Evolutionary conservation across 1,140 invertebrate genomes (phyloP).

Genomic region (Bombus waltoni): DNA sequence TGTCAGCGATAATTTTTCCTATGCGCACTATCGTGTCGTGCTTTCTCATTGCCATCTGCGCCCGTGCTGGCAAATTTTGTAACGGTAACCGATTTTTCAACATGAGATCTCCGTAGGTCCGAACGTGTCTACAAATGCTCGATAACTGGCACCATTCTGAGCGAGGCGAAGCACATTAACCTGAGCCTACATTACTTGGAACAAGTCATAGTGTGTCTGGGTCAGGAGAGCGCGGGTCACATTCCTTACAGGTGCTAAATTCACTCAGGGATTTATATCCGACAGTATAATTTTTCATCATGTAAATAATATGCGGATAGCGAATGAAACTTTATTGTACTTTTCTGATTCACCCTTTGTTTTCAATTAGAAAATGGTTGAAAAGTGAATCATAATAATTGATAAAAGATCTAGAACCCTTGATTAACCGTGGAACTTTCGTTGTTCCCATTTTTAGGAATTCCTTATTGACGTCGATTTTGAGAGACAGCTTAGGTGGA

Average conservation of each 20-base stretch:
- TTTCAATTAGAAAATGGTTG: neutral
- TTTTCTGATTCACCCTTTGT: neutral
- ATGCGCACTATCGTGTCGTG: neutral
- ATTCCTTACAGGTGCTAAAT: slow-evolving; percentile 84
- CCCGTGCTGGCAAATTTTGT: slow-evolving; percentile 20
- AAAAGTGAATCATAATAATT: neutral
- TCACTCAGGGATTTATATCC: neutral
- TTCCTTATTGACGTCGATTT: slow-evolving; percentile 86
- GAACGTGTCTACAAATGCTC: slow-evolving; percentile 81
- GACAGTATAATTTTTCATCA: neutral
- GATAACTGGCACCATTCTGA: slow-evolving; percentile 83
- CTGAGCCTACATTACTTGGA: slow-evolving; percentile 87
- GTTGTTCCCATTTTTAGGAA: slow-evolving; percentile 22
- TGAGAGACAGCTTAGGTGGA: slow-evolving; percentile 86
- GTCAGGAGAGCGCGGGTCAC: slow-evolving; percentile 84
- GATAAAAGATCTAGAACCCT: neutral
- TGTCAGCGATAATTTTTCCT: neutral
- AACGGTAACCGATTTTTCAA: slow-evolving; percentile 46
- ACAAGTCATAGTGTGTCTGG: slow-evolving; percentile 87
- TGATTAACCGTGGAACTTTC: neutral
- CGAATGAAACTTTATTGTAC: neutral
- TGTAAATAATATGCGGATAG: neutral
- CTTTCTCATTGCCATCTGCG: slow-evolving; percentile 32
- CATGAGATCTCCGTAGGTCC: slow-evolving; percentile 71
- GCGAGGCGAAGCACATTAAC: slow-evolving; percentile 87